phyloP scores from a whole-genome alignment of 23 tunicate species.

The Ciona savignyi region DNA sequence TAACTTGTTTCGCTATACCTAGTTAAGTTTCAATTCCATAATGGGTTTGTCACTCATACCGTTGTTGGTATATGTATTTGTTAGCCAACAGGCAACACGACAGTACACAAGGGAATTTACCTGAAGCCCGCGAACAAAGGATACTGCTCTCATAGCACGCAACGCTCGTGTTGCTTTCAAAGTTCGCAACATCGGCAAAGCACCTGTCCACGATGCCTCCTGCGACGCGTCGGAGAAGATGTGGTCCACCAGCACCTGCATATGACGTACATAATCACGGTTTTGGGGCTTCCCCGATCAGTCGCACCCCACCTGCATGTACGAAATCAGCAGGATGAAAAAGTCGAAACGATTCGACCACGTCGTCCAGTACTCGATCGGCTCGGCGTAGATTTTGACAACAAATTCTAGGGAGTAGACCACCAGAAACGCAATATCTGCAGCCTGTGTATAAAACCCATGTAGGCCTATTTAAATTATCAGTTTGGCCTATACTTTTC shows the following conservation, averaged over 20 bases:
- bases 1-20: too few species aligned
- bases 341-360: slow-evolving; percentile 82
- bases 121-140: slow-evolving; percentile 85
- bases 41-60: too few species aligned
- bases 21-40: too few species aligned
- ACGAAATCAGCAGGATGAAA: slow-evolving; percentile 57
- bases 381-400: slow-evolving; percentile 70
- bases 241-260: slow-evolving; percentile 60
- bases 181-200: slow-evolving; percentile 66
- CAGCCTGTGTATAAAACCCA: slow-evolving; percentile 22
- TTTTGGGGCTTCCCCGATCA: neutral
- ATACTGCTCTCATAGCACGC: slow-evolving; percentile 86
- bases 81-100: too few species aligned
- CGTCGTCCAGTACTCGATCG: slow-evolving; percentile 49
- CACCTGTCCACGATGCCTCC: slow-evolving; percentile 50
- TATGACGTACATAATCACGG: neutral
- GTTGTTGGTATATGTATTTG: too few species aligned
- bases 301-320: slow-evolving; percentile 44
- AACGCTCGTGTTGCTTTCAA: slow-evolving; percentile 77
- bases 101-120: too few species aligned
- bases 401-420: slow-evolving; percentile 64
- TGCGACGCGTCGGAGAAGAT: slow-evolving; percentile 29
- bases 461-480: neutral
- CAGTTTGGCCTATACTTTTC: neutral
- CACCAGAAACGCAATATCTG: slow-evolving; percentile 45